A percentile compares a stretch with the other conserved stretches of the same genome.
Conservation (phyloP, 2,888 invertebrate genomes). For the Mystacides longicornis region DNA sequence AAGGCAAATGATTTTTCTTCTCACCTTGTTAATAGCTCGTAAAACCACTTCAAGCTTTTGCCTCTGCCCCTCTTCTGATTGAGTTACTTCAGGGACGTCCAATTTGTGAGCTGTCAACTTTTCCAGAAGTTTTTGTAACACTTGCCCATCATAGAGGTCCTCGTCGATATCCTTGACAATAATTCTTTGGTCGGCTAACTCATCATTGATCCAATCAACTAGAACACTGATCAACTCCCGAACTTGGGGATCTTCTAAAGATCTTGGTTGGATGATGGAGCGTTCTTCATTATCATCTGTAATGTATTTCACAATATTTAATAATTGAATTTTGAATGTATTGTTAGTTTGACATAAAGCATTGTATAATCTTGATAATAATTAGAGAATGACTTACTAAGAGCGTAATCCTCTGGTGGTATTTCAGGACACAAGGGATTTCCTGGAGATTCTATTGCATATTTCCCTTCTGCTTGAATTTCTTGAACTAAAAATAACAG, state of each 20-base stretch:
- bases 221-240: slow-evolving; percentile 77
- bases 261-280: slow-evolving; percentile 87
- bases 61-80: slow-evolving; percentile 94
- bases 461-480: slow-evolving; percentile 90
- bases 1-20: too few relatives aligned
- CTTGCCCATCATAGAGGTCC: slow-evolving; percentile 97
- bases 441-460: slow-evolving; percentile 96
- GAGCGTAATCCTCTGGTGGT: slow-evolving; percentile 87
- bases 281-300: slow-evolving; percentile 94
- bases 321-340: background rate
- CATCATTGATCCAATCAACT: slow-evolving; percentile 98
- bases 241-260: slow-evolving; percentile 80
- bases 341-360: background rate
- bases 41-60: slow-evolving; percentile 89
- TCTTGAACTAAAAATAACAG: slow-evolving; percentile 76
- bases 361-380: too few relatives aligned
- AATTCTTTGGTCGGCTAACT: slow-evolving; percentile 90
- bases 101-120: slow-evolving; percentile 82
- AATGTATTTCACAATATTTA: background rate
- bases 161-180: slow-evolving; percentile 95
- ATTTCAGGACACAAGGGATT: slow-evolving; percentile 79
- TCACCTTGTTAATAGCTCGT: slow-evolving; percentile 77
- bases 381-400: slow-evolving; percentile 52
- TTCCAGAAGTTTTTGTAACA: slow-evolving; percentile 65
- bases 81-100: slow-evolving; percentile 97